Base-by-base conservation (phyloP, 2,888 invertebrate species). In the Sinotaia quadrata region DNA sequence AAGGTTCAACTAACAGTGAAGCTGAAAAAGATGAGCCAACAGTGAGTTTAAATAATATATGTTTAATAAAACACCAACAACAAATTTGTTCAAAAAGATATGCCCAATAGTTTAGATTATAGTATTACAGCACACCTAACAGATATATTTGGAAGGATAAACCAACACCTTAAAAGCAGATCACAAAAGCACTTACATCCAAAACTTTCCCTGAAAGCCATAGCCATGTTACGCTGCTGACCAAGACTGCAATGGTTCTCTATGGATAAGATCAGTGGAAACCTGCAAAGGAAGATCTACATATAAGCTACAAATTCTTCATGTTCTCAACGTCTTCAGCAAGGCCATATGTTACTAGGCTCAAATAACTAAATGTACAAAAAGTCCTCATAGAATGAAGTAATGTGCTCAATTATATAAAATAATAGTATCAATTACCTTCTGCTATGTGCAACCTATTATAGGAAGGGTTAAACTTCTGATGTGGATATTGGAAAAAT, bases 1-100 rank as follows among this genome's bases (percentile, higher is more conserved):
- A 88, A 0, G 94, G 93, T 78, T 93, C 93, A 0, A 91, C 90
- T 1, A 98, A 84, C 21, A 98, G 89, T 91, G 93, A 92, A 67
- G 97, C 96, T 88, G 76, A 4, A 80, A 74, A 56, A 33, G 34
- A 54, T 47, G 21, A 27, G 34, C 24, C 31, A 58, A 24, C 24
- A 58, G 36, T 34, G 34, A 4, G 24, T 10, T 4, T 24, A 49
- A 18, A 24, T 21, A n/a, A 49, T 5, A 5, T 49, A 10, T 12
- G 8, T 18, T 21, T 21, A 49, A 18, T 49, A 12, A 4, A 21
- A 8, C 8, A 4, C 49, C n/a, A 49, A 27, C 24, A 29, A 54
- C 8, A 54, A 54, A 24, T 4, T 3, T 5, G 31, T 10, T 33
- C 18, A 24, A 57, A 34, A 24, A n/a, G 10, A 41, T 12, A 41